Conservation (phyloP, 2,888 invertebrate species). For the Dusona sp. region DNA sequence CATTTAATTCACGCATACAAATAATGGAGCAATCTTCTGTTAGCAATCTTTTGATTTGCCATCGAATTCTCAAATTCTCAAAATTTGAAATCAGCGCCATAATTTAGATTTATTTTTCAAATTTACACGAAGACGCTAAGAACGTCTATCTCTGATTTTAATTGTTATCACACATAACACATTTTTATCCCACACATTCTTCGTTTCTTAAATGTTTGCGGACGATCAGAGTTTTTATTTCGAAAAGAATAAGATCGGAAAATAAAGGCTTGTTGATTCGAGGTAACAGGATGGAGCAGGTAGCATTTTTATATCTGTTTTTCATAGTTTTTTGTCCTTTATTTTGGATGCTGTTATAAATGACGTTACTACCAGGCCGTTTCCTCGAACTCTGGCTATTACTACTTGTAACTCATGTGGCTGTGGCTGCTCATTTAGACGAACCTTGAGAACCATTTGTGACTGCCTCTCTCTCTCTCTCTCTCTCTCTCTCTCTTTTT, state of each 20-base stretch:
- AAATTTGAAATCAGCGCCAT: not conserved
- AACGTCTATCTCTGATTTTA: not conserved
- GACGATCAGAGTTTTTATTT: not conserved
- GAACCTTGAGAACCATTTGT: conserved; percentile 51
- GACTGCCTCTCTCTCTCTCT: not conserved
- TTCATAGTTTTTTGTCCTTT: conserved; percentile 3
- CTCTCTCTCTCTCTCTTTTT: not conserved
- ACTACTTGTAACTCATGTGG: conserved; percentile 49
- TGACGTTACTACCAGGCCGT: conserved; percentile 7
- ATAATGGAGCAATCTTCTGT: not conserved
- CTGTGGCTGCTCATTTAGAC: conserved; percentile 6
- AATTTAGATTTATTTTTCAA: no score
- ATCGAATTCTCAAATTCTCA: not conserved
- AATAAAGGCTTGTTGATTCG: not conserved
- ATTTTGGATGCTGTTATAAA: conserved; percentile 4
- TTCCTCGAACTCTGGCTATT: conserved; percentile 48
- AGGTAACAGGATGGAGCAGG: not conserved
- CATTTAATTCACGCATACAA: not conserved
- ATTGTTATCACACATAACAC: not conserved
- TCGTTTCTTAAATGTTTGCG: no score
- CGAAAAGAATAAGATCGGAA: not conserved
- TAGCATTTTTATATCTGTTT: conserved; percentile 2
- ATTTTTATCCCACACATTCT: not conserved
- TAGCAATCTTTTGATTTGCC: not conserved
- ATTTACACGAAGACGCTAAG: not conserved